phyloP scores from a whole-genome alignment of 2,797 vertebrate species.

The Chanos chanos region DNA sequence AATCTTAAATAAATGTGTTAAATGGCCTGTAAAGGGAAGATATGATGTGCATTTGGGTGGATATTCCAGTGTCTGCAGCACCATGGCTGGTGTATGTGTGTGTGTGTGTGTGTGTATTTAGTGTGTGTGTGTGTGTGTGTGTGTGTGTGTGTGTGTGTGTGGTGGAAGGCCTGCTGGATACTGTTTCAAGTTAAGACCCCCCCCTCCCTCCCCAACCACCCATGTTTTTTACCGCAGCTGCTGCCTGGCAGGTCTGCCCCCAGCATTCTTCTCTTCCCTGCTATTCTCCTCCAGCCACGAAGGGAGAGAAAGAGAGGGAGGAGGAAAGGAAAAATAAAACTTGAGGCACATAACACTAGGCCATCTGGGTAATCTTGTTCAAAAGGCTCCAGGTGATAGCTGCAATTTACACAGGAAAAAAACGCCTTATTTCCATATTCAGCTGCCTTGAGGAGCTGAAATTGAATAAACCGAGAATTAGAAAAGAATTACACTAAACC shows the following conservation, averaged over 20 bases:
- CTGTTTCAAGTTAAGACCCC: conserved; percentile 15
- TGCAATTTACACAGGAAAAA: conserved; percentile 75
- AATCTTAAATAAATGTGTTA: too few species aligned
- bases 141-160: not conserved
- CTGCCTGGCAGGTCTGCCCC: conserved; percentile 64
- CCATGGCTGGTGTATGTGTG: too few species aligned
- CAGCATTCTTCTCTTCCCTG: conserved; percentile 69
- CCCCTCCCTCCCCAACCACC: conserved; percentile 60
- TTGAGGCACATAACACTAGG: conserved; percentile 76
- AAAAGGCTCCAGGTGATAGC: conserved; percentile 78
- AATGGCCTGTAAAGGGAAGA: too few species aligned
- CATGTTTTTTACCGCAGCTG: conserved; percentile 66
- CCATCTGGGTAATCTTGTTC: conserved; percentile 82
- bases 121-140: not conserved
- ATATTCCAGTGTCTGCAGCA: too few species aligned
- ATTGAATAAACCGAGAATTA: conserved; percentile 82
- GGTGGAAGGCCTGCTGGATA: not conserved
- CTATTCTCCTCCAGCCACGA: conserved; percentile 42
- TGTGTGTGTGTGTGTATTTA: not conserved
- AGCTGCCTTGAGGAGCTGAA: conserved; percentile 74
- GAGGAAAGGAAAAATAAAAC: conserved; percentile 52
- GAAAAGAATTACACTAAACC: conserved; percentile 80
- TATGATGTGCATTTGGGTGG: too few species aligned
- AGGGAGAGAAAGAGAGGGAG: conserved; percentile 31
- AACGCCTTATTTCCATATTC: conserved; percentile 77